Conservation (phyloP, 2,113 vertebrate species). For the Nyctibius bracteatus region DNA sequence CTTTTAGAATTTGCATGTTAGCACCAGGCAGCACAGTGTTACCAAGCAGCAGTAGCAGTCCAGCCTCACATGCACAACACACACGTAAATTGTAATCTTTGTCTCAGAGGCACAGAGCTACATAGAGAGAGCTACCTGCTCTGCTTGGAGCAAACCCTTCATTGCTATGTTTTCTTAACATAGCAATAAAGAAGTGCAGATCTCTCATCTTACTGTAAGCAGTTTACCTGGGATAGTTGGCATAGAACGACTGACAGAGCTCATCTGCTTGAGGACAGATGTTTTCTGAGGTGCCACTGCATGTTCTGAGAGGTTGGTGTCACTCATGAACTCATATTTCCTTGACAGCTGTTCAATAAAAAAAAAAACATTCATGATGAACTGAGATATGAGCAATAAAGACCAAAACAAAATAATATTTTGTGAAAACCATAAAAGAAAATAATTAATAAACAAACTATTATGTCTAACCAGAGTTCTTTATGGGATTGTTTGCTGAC, state of each 20-base stretch:
- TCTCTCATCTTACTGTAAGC: neutral
- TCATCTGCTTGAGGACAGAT: conserved; percentile 79
- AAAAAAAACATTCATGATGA: neutral
- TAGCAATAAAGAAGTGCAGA: neutral
- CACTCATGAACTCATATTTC: conserved; percentile 95
- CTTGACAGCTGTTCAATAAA: conserved; percentile 84
- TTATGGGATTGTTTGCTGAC: neutral
- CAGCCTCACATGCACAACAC: neutral
- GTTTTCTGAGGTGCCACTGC: conserved; percentile 57
- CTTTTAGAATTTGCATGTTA: too few relatives aligned
- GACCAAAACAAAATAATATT: neutral
- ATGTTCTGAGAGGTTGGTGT: conserved; percentile 91
- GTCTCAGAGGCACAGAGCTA: neutral
- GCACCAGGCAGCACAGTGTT: neutral
- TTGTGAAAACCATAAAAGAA: neutral
- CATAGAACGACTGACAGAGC: conserved; percentile 87
- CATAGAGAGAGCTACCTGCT: neutral
- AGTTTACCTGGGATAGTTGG: conserved; percentile 89
- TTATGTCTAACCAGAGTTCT: neutral
- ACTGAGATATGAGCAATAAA: neutral
- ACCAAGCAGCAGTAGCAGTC: neutral
- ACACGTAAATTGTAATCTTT: neutral
- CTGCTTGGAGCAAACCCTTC: neutral
- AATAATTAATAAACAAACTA: neutral
- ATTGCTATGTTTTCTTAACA: neutral